Base-by-base conservation (phyloP, 35 echinoderm and acorn worm genomes). In the Holothuria glaberrima region DNA sequence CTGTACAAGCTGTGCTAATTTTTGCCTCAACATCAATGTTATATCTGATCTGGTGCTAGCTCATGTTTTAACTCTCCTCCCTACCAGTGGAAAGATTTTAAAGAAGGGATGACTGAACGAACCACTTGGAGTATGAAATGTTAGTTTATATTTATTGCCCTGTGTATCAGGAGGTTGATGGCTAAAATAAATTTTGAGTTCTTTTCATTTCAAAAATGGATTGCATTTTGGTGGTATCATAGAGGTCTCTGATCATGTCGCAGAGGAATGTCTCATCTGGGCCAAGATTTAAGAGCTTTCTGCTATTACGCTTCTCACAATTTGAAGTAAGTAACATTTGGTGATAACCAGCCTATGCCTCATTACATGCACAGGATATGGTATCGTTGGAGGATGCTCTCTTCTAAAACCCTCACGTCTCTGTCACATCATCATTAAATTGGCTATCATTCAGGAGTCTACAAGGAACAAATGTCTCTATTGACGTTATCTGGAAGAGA, bases 141-240 rank as follows among this genome's bases (percentile, higher is more conserved):
- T 54, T 2, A 9, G 54, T 57, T 61, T 9, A 85, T 85, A 78
- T 78, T 78, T 78, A 78, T 78, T 41, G 21, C 74, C 44, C 6
- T 78, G 74, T 78, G 50, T 78, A 78, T 78, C 74, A 78, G 38
- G 16, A n/a, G 74, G 74, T 41, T 78, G 74, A 78, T 78, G 50
- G 74, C 74, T 41, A 52, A 78, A 78, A 78, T 78, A 78, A 78
- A 78, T 78, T 78, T 52, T 78, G 44, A 78, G 38, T 78, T 78
- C 74, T 33, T 48, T 48, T 78, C 74, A 50, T 78, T 78, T 78
- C 74, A 78, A 78, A 54, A 78, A 78, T 78, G 74, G 74, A 78
- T 78, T 78, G 74, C 74, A 48, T 48, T 78, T 48, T n/a, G 21
- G 44, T 78, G 36, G 38, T 78, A 78, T 78, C 74, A 54, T 54